Evolutionary conservation across 2,797 vertebrate species (phyloP), one percentile per base, ranked within the genome.

Genomic region (Pangasius sanitwongsei): DNA sequence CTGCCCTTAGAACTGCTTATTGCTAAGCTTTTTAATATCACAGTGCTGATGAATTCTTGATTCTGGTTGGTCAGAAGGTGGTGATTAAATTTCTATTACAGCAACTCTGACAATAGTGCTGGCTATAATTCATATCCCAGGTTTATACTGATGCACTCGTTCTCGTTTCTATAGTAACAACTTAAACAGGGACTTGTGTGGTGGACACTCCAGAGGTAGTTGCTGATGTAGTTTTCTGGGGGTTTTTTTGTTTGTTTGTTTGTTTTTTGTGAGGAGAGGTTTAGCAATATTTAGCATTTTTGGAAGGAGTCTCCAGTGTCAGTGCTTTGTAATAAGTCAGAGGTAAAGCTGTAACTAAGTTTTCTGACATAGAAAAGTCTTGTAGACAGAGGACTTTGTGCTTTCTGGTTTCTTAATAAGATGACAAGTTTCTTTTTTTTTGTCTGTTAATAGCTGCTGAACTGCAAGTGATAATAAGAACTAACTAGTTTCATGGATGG

Each of bases 31-130:
- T 75, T 25, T 25, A 50, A 53, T 50, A 9, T 77, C 28, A 44
- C 59, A 83, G 59, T 63, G 13, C 25, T 83, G 59, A 28, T 63
- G 34, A 61, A 11, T 65, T 83, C 13, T 65, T 12, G 6, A 70
- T 69, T 69, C 44, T 85, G 57, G 65, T 44, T 83, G 83, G 65
- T 69, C 81, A n/a, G 15, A 83, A 65, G 11, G 28, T 31, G 18
- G 34, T 81, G 8, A 37, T 69, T 18, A 83, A 9, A 48, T 65
- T 65, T 65, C 41, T 65, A 48, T n/a, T n/a, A 48, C 28, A 11
- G 41, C 6, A 48, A 63, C 37, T 25, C 1, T 67, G 44, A 69
- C n/a, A 67, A n/a, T 11, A 25, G 34, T 3, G 31, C 55, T 4
- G 3, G 2, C 59, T 83, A 7, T 50, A 18, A 44, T 65, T 28